Evolutionary conservation across 1,140 invertebrate species (phyloP).

Genomic region (Ptiloglossa arizonensis): DNA sequence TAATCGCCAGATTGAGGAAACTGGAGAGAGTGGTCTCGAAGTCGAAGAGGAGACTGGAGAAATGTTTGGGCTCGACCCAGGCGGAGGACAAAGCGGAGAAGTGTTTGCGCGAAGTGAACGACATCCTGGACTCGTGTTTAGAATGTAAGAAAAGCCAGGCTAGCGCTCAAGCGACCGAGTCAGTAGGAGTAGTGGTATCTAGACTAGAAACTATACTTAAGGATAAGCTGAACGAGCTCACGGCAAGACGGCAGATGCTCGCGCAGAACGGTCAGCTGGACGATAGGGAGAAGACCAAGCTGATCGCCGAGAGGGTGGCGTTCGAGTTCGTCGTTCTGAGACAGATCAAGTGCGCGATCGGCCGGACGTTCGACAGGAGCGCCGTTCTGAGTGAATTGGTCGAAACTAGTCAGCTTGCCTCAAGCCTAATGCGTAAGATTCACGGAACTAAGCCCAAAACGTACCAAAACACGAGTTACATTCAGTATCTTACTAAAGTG

Average conservation of each 20-base stretch:
- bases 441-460: constrained; percentile 83
- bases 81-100: constrained; percentile 78
- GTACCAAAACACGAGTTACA: constrained; percentile 82
- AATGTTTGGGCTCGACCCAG: constrained; percentile 76
- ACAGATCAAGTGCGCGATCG: constrained; percentile 84
- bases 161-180: constrained; percentile 81
- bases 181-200: constrained; percentile 84
- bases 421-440: constrained; percentile 86
- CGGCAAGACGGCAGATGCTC: constrained; percentile 84
- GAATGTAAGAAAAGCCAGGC: constrained; percentile 74
- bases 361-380: constrained; percentile 68
- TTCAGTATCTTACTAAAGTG: constrained; percentile 86
- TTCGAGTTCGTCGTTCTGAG: constrained; percentile 88
- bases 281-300: constrained; percentile 85
- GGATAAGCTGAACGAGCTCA: constrained; percentile 85
- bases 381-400: constrained; percentile 81
- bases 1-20: constrained; percentile 74
- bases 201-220: constrained; percentile 86
- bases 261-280: constrained; percentile 85
- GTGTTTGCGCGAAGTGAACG: constrained; percentile 77
- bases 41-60: constrained; percentile 76
- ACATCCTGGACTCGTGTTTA: constrained; percentile 76
- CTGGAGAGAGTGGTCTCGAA: constrained; percentile 73
- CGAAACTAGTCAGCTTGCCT: constrained; percentile 89
- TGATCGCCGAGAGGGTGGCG: constrained; percentile 89